A percentile compares a stretch with the other conserved stretches of the same genome.
phyloP scores from a whole-genome alignment of 2,888 invertebrate species.

The Cancer borealis region DNA sequence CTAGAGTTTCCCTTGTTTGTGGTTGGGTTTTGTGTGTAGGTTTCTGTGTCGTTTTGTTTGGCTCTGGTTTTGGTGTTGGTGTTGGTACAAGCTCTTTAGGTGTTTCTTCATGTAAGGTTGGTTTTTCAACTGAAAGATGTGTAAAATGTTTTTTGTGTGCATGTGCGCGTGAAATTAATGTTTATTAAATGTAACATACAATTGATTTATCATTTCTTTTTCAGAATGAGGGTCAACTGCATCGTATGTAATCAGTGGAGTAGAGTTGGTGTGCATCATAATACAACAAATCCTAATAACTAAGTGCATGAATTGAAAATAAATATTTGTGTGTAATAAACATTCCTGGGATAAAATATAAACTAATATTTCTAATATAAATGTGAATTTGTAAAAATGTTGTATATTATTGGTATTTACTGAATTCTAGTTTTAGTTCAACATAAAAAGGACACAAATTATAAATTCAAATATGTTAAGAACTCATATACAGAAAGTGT shows the following conservation, averaged over 20 bases:
- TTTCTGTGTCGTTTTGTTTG: not conserved
- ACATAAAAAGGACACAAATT: not conserved
- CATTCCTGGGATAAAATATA: not conserved
- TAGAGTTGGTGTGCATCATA: not conserved
- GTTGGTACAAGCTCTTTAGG: not conserved
- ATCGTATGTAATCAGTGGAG: not conserved
- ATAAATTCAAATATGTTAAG: not conserved
- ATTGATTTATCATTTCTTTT: not conserved
- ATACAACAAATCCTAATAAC: not conserved
- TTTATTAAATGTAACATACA: not conserved
- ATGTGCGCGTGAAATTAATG: not conserved
- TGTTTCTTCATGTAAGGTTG: not conserved
- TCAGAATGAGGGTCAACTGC: not conserved
- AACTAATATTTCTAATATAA: not conserved
- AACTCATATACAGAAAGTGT: not conserved
- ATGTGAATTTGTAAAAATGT: not conserved
- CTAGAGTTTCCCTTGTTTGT: not conserved
- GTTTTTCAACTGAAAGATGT: conserved; percentile 7
- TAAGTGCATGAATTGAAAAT: not conserved
- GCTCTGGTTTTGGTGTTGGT: conserved; percentile 35
- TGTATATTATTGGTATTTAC: not conserved
- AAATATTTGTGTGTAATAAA: not conserved
- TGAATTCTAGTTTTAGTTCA: not conserved
- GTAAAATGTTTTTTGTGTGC: not conserved
- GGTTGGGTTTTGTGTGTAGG: not conserved